Base-by-base conservation (phyloP, 2,113 vertebrate species). In the Phasianus colchicus region DNA sequence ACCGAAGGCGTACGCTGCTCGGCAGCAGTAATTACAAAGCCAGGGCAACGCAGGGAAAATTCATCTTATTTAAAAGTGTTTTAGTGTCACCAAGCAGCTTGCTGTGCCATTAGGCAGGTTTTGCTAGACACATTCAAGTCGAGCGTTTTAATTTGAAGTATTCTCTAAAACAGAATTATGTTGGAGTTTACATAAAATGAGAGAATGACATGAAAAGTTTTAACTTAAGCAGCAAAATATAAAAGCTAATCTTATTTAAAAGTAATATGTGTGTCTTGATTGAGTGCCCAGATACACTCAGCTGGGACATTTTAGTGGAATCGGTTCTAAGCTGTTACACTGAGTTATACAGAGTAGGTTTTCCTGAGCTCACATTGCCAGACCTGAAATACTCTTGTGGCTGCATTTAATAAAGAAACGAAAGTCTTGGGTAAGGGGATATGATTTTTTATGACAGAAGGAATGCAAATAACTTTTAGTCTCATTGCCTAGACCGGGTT, bases 371-470 rank as follows among this genome's bases (percentile, higher is more conserved):
- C 97, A 97, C 88, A 92, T 97, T 97, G 97, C 98, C 98, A 98
- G 98, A 98, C 97, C 98, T 97, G 97, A 96, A 98, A 98, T 98
- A 98, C 98, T 98, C 98, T 95, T 98, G 98, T 98, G 98, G 97
- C 98, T 98, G 98, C 96, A 96, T 98, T 98, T 98, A 98, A 98
- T 98, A 98, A 98, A 98, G 98, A 97, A 98, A 98, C 98, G 95
- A 98, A 98, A 98, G 98, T 98, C 98, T 97, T 98, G 97, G 97
- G 98, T 98, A 98, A 98, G 98, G 97, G 98, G 98, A 98, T 98
- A 98, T 98, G 98, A 98, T 98, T 98, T 98, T 98, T 98, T 98
- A 98, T 98, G 98, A 97, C 97, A 98, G 97, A 97, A 98, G 98
- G 98, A 98, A 98, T 98, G 98, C 98, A 98, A 98, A 98, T 98